These are phyloP conservation scores for Pilophorus perplexus DNA, from an alignment of 2,888 invertebrate genomes.

Conservation along the genomic window DNA sequence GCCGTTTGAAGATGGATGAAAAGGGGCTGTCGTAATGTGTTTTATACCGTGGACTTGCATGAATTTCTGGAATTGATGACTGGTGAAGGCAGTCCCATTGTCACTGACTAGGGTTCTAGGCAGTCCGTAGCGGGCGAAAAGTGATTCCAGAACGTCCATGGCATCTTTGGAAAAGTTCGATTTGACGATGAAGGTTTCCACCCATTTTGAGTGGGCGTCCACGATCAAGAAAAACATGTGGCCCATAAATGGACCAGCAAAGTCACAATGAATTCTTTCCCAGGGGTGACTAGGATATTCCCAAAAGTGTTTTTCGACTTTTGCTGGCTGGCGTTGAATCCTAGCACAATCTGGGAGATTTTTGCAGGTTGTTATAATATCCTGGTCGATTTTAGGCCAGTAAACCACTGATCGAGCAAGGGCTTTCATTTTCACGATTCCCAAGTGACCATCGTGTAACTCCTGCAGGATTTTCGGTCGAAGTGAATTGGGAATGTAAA, in stretches of 20 bases:
- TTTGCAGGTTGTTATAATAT: slow-evolving; percentile 1
- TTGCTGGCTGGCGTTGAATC: not conserved
- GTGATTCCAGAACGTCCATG: not conserved
- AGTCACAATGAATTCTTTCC: slow-evolving; percentile 9
- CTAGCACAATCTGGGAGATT: not conserved
- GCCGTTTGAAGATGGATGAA: slow-evolving; percentile 35
- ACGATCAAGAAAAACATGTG: slow-evolving; percentile 5
- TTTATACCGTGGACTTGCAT: slow-evolving; percentile 3
- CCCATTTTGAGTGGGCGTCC: slow-evolving; percentile 16
- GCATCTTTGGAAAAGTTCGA: not conserved
- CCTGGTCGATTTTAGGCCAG: slow-evolving; percentile 11
- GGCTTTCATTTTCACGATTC: slow-evolving; percentile 18
- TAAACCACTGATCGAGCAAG: not conserved
- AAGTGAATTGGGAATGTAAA: not conserved
- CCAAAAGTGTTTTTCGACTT: slow-evolving; percentile 14
- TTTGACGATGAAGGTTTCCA: slow-evolving; percentile 4
- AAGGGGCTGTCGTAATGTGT: slow-evolving; percentile 19
- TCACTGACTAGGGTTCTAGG: slow-evolving; percentile 26
- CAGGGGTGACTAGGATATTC: slow-evolving; percentile 1
- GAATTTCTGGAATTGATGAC: slow-evolving; percentile 4
- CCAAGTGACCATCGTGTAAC: not conserved
- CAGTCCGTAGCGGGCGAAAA: slow-evolving; percentile 18
- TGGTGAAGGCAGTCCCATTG: slow-evolving; percentile 27
- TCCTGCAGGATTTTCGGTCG: not conserved
- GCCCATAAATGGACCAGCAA: slow-evolving; percentile 16